Evolutionary conservation across 2,888 invertebrate species (phyloP).

Genomic region (Plagodis dolabraria): DNA sequence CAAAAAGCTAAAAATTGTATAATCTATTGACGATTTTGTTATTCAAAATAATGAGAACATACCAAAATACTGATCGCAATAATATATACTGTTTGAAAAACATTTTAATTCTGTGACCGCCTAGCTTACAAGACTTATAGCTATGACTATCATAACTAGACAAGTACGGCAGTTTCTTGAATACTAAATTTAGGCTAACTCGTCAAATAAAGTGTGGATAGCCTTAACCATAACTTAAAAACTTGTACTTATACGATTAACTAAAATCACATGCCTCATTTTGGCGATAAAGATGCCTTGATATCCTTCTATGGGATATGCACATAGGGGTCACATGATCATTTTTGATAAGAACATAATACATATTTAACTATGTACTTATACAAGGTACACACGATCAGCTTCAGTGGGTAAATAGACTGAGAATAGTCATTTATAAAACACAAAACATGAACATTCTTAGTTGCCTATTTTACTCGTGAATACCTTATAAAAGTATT

Average conservation of each 20-base stretch:
- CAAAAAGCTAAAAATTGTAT: too few species aligned
- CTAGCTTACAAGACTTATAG: constrained; percentile 13
- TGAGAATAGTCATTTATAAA: too few species aligned
- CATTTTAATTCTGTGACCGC: constrained; percentile 14
- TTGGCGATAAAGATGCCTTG: constrained; percentile 13
- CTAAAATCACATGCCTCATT: constrained; percentile 74
- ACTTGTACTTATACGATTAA: constrained; percentile 79
- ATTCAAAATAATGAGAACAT: not conserved
- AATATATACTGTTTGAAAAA: not conserved
- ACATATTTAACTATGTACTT: too few species aligned
- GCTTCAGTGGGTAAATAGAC: too few species aligned
- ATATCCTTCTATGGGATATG: constrained; percentile 7
- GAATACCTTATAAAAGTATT: too few species aligned
- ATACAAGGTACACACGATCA: too few species aligned
- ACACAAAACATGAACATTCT: too few species aligned
- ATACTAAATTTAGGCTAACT: constrained; percentile 3
- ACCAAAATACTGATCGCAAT: not conserved
- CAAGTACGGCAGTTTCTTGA: constrained; percentile 20
- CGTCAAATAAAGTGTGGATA: constrained; percentile 43
- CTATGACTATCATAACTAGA: constrained; percentile 21
- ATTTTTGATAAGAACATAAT: too few species aligned
- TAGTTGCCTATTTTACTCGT: too few species aligned
- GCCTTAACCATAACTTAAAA: constrained; percentile 57
- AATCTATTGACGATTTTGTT: not conserved
- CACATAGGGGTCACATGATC: not conserved